Base-by-base conservation (phyloP, 2,888 invertebrate species). In the Gymnocheta viridis region DNA sequence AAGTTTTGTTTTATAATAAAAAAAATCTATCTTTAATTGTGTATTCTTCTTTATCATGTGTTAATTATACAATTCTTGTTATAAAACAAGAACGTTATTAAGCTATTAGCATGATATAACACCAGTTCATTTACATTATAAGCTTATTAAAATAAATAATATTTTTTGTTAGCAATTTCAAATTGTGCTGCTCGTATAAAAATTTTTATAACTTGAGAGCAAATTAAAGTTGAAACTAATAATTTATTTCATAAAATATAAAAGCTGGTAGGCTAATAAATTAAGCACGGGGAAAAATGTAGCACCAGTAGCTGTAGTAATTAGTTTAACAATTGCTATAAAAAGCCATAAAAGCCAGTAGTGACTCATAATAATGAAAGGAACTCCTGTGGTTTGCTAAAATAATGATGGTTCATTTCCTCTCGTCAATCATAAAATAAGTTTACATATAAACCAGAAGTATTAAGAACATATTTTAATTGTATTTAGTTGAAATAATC, bases 71-170 rank as follows among this genome's bases (percentile, higher is more conserved):
- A 35, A 49, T n/a, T 49, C 17, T 44, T 47, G 58, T 60, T 32
- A 29, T 56, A 44, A 44, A 19, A n/a, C 41, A 54, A 17, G 10
- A 47, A n/a, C n/a, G 35, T 60, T 32, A 49, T 49, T 47, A 24
- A 60, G 24, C 32, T 47, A 60, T 60, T 32, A 60, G 9, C 22
- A 12, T 19, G n/a, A 22, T 32, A 58, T 27, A 58, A 47, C 24
- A 49, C 10, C 35, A 62, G 35, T 60, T 62, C 47, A 73, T 49
- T 62, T 73, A 51, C 56, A 58, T 58, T 56, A 56, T 9, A 35
- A n/a, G 22, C 17, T 35, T 44, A 73, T 60, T 72, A 32, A 44
- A 58, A 49, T 10, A 47, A 58, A 60, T 32, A 5, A 27, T 44
- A 5, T 44, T 47, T 9, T n/a, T 72, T 24, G 32, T 60, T 60